Conservation (phyloP, 2,797 vertebrate genomes). For the Thalassophryne amazonica region DNA sequence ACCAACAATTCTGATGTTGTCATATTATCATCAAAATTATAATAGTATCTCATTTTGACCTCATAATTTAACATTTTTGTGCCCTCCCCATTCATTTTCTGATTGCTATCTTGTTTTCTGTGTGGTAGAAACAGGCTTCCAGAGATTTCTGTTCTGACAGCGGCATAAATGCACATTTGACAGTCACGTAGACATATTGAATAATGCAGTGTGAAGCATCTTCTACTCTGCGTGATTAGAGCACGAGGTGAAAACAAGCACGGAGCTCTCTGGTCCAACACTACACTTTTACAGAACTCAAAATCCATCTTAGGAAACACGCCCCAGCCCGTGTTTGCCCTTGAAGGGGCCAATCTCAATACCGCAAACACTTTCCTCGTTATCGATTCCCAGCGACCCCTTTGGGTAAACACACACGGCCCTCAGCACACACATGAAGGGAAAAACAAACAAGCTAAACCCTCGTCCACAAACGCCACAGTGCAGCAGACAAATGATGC, state of each 20-base stretch:
- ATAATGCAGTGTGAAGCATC: not conserved
- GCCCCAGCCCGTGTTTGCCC: conserved; percentile 31
- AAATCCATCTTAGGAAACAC: conserved; percentile 16
- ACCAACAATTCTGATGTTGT: too few species aligned
- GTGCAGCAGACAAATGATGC: too few species aligned
- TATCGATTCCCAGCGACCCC: conserved; percentile 45
- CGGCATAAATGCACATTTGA: conserved; percentile 17
- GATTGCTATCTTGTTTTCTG: too few species aligned
- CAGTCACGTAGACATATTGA: conserved; percentile 2
- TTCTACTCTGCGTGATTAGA: not conserved
- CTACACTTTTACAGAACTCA: not conserved
- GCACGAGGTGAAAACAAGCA: not conserved
- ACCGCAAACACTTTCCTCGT: conserved; percentile 25
- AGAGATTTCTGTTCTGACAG: conserved; percentile 14
- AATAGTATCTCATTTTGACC: too few species aligned
- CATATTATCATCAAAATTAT: too few species aligned
- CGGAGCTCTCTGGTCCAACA: not conserved
- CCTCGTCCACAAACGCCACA: conserved; percentile 41
- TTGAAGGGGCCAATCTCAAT: conserved; percentile 29
- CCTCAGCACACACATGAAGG: conserved; percentile 15
- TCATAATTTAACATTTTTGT: too few species aligned
- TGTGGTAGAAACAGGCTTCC: too few species aligned
- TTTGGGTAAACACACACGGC: conserved; percentile 50
- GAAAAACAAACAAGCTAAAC: conserved; percentile 49
- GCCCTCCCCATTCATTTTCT: too few species aligned